These are phyloP conservation scores for Batillaria attramentaria DNA, from an alignment of 1,140 invertebrate genomes.

Conservation along the genomic window DNA sequence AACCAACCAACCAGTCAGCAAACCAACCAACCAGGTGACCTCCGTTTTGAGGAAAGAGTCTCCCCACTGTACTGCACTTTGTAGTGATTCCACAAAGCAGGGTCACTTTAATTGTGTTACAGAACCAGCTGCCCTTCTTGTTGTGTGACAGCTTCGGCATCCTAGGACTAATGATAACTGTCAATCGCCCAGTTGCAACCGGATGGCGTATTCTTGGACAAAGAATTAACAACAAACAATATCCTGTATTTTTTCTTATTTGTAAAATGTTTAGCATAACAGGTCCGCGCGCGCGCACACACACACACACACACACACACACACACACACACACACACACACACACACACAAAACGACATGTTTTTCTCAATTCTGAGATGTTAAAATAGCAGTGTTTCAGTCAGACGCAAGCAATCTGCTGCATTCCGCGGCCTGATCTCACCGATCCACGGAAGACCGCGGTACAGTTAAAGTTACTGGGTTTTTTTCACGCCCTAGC, in stretches of 20 bases:
- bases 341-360: neutral
- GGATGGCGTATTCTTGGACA: neutral
- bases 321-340: slow-evolving; percentile 2
- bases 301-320: neutral
- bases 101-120: neutral
- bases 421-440: neutral
- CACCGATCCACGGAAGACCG: neutral
- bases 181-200: neutral
- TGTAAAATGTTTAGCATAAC: neutral
- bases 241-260: neutral
- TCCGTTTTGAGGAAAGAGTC: too few relatives aligned
- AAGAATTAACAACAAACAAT: neutral
- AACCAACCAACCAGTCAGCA: too few relatives aligned
- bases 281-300: neutral
- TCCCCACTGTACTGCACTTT: too few relatives aligned
- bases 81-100: too few relatives aligned
- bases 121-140: neutral
- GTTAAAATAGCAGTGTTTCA: too few relatives aligned
- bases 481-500: neutral
- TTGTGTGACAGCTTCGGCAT: too few relatives aligned
- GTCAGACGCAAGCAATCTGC: neutral
- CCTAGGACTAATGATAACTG: neutral
- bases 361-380: neutral
- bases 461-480: neutral
- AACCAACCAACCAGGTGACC: too few relatives aligned